Base-by-base conservation (phyloP, 1,140 invertebrate species). In the Chrysoperla carnea region DNA sequence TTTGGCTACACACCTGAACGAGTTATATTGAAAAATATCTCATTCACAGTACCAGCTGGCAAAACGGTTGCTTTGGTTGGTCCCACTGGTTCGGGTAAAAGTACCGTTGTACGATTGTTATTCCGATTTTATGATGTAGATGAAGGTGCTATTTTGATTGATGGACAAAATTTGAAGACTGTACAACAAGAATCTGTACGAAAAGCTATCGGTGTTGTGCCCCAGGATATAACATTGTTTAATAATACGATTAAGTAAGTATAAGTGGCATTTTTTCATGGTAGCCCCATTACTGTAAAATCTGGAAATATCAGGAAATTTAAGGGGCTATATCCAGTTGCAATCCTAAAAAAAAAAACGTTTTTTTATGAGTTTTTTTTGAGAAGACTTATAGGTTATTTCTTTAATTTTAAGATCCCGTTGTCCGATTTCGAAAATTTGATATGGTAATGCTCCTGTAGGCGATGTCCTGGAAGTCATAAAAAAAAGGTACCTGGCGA, bases 141-240 rank as follows among this genome's bases (percentile, higher is more conserved):
- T 49, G 69, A 75, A 46, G 94, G 94, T 1, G 67, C 72, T 0
- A 87, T 98, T 44, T 54, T 78, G 6, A 81, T 98, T 42, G 93
- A 97, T 68, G 88, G 75, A 39, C 64, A 83, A 56, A 81, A 93
- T 63, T 73, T 94, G 15, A 75, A 80, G 50, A 74, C 75, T 14
- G 78, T 92, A 2, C 81, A 68, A 76, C 87, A 90, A 58, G 66
- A 70, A 36, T 84, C 84, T 11, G 62, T 93, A 15, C 62, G 88
- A 28, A 67, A 71, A 48, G 64, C 69, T 12, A 86, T 92, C 51
- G 92, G 91, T 29, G 90, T 97, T 23, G 93, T 98, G 29, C 93
- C 92, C 1, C 93, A 98, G 63, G 93, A 98, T 56, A 96, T 92
- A 11, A 92, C 97, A 15, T 72, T 98, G 0, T 98, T 98, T 56